phyloP scores from a whole-genome alignment of 2,888 invertebrate genomes.

The Steromphala cineraria region DNA sequence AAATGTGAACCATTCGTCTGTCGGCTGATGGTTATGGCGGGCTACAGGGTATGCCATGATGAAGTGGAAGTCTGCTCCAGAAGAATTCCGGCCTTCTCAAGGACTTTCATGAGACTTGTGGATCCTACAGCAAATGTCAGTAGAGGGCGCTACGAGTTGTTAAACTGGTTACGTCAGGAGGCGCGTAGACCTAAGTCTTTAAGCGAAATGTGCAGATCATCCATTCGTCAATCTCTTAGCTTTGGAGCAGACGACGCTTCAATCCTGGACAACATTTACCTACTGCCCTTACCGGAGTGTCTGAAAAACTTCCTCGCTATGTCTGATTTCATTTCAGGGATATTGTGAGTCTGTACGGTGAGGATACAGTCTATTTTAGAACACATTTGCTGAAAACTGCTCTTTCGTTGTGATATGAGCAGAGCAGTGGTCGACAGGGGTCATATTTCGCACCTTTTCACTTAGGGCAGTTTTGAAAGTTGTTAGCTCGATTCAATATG shows the following conservation, averaged over 20 bases:
- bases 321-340: constrained; percentile 45
- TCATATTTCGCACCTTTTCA: too few species aligned
- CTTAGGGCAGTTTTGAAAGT: too few species aligned
- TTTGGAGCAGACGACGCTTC: constrained; percentile 55
- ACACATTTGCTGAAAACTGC: not conserved
- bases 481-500: too few species aligned
- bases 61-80: constrained; percentile 63
- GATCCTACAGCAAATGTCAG: constrained; percentile 53
- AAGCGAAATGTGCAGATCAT: constrained; percentile 54
- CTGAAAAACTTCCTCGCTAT: constrained; percentile 57
- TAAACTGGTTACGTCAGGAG: constrained; percentile 57
- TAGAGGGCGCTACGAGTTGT: constrained; percentile 49
- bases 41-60: constrained; percentile 58
- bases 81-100: constrained; percentile 65
- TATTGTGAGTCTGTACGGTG: not conserved
- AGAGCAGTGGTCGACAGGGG: too few species aligned
- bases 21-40: constrained; percentile 58
- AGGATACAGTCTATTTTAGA: not conserved
- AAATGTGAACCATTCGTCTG: constrained; percentile 63
- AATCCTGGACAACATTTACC: constrained; percentile 53
- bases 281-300: constrained; percentile 54
- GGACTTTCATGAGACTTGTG: constrained; percentile 62
- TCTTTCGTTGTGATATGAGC: too few species aligned
- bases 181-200: constrained; percentile 50
- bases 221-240: constrained; percentile 59